A percentile compares a stretch with the other conserved stretches of the same genome.
Evolutionary conservation across 92 coral and sea anemone genomes (phyloP).

Genomic region (Epizoanthus scotinus): DNA sequence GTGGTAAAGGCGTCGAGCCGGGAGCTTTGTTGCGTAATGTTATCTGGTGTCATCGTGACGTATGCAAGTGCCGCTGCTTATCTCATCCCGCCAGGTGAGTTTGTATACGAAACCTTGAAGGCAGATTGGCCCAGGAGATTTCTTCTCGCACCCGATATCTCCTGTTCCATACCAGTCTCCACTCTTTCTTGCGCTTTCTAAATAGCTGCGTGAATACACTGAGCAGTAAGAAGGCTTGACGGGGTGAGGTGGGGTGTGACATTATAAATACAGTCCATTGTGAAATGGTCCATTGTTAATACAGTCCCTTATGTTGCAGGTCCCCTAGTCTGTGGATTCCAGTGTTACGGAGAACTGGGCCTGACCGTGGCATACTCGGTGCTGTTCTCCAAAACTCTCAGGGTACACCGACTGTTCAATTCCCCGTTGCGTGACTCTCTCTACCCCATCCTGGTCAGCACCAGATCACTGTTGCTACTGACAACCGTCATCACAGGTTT

Average conservation of each 20-base stretch:
- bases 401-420: constrained; percentile 46
- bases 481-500: constrained; percentile 19
- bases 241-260: too few relatives aligned
- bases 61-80: constrained; percentile 22
- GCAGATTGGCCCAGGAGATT: too few relatives aligned
- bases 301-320: constrained; percentile 4
- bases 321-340: constrained; percentile 35
- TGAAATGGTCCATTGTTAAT: too few relatives aligned
- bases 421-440: constrained; percentile 30
- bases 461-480: constrained; percentile 38
- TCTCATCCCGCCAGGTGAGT: constrained; percentile 42
- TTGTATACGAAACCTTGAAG: too few relatives aligned
- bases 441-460: constrained; percentile 49
- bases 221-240: too few relatives aligned
- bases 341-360: constrained; percentile 34
- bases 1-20: constrained; percentile 52
- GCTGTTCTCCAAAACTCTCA: constrained; percentile 37
- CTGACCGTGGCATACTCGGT: constrained; percentile 38
- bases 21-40: constrained; percentile 40
- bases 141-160: too few relatives aligned
- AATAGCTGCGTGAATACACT: too few relatives aligned
- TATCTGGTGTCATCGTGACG: constrained; percentile 34
- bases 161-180: too few relatives aligned
- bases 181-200: too few relatives aligned
- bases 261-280: too few relatives aligned